Percentiles rank a stretch among this genome's conserved stretches.
Conservation (phyloP, 23 tunicate genomes). For the Trididemnum miniatum region DNA sequence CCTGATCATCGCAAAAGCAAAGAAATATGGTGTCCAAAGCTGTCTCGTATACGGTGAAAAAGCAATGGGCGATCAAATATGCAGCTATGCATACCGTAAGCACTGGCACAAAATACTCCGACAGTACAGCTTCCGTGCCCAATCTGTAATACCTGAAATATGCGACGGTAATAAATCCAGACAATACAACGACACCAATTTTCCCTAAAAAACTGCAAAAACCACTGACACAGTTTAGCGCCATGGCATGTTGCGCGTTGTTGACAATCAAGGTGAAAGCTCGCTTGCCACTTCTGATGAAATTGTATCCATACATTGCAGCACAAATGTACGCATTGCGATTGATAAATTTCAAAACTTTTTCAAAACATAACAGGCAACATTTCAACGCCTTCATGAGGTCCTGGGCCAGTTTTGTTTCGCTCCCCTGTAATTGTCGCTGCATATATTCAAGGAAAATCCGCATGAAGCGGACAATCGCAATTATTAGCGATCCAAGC, state of each 20-base stretch:
- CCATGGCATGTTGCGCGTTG: slow-evolving; percentile 72
- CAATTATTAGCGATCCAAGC: slow-evolving; percentile 73
- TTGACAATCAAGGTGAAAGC: slow-evolving; percentile 58
- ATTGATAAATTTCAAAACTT: slow-evolving; percentile 66
- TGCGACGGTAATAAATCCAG: slow-evolving; percentile 17
- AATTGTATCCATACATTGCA: slow-evolving; percentile 85
- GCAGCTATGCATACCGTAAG: slow-evolving; percentile 48
- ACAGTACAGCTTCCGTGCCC: slow-evolving; percentile 18
- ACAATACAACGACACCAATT: slow-evolving; percentile 35
- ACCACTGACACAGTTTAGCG: slow-evolving; percentile 66
- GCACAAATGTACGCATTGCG: slow-evolving; percentile 85
- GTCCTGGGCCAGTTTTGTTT: slow-evolving; percentile 42
- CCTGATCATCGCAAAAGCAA: slow-evolving; percentile 87
- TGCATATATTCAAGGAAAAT: slow-evolving; percentile 53
- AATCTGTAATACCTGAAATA: slow-evolving; percentile 37
- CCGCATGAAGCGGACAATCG: slow-evolving; percentile 59
- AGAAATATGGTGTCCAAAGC: slow-evolving; percentile 85
- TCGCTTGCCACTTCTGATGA: slow-evolving; percentile 57
- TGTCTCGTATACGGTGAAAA: slow-evolving; percentile 62
- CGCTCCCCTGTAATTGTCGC: slow-evolving; percentile 48
- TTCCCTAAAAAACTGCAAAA: slow-evolving; percentile 75
- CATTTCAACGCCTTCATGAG: slow-evolving; percentile 52
- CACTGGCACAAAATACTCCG: slow-evolving; percentile 44
- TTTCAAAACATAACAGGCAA: slow-evolving; percentile 74
- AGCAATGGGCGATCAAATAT: slow-evolving; percentile 58